phyloP scores from a whole-genome alignment of 2,888 invertebrate genomes.

The Drepanosiphum platanoidis region DNA sequence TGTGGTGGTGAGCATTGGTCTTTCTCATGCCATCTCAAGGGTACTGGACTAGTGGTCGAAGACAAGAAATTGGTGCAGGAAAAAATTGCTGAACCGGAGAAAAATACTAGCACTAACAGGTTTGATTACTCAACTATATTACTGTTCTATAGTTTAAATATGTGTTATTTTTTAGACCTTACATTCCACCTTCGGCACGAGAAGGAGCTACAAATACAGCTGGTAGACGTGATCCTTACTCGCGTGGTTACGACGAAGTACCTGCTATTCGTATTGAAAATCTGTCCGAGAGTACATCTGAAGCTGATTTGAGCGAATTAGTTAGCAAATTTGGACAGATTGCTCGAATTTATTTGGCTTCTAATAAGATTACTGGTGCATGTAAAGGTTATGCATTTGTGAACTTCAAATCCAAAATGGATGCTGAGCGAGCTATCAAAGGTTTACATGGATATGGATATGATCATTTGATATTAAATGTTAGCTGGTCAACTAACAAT shows the following conservation, averaged over 20 bases:
- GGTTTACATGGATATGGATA: slow-evolving; percentile 94
- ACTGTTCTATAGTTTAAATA: background rate
- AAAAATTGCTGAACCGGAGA: slow-evolving; percentile 40
- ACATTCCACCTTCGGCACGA: slow-evolving; percentile 88
- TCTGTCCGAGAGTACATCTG: slow-evolving; percentile 93
- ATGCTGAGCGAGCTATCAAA: slow-evolving; percentile 91
- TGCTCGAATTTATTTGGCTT: slow-evolving; percentile 94
- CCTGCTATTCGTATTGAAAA: slow-evolving; percentile 97
- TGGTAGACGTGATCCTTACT: slow-evolving; percentile 76
- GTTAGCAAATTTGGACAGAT: slow-evolving; percentile 94
- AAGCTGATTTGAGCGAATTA: slow-evolving; percentile 93
- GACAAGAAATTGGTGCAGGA: slow-evolving; percentile 52
- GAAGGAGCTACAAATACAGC: slow-evolving; percentile 79
- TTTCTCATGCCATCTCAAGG: slow-evolving; percentile 94
- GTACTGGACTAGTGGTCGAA: slow-evolving; percentile 43
- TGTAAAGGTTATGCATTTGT: slow-evolving; percentile 99
- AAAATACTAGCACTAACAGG: slow-evolving; percentile 44
- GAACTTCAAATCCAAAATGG: slow-evolving; percentile 90
- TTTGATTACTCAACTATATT: background rate
- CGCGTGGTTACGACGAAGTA: slow-evolving; percentile 79
- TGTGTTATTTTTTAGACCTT: slow-evolving; percentile 66
- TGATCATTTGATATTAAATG: slow-evolving; percentile 96
- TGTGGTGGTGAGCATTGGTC: slow-evolving; percentile 99
- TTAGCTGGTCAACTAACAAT: slow-evolving; percentile 93
- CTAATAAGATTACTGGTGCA: slow-evolving; percentile 85